Base-by-base conservation (phyloP, 2,113 vertebrate species). In the Gobio gobio region DNA sequence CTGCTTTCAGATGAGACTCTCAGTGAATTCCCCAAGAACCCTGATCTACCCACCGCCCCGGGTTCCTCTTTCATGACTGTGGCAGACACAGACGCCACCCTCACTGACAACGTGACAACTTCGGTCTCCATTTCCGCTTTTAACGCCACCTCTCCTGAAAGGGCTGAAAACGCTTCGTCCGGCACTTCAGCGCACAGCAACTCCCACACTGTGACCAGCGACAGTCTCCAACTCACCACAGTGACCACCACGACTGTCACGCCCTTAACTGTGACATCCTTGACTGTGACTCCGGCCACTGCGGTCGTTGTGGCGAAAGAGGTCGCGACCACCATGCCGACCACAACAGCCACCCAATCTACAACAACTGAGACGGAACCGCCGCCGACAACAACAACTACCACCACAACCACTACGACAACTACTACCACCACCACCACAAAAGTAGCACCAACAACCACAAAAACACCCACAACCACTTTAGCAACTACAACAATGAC, bases 41-140 rank as follows among this genome's bases (percentile, higher is more conserved):
- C 93, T 90, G 93, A 94, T 81, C 91, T 94, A 20, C 94, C 94
- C 58, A 94, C 94, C 0, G 89, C 94, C 45, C 92, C 93, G 0
- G 93, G 91, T 64, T 92, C 93, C 0, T 91, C 92, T 20, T 84
- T 93, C 74, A 90, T 91, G 78, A 92, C 91, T 0, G 86, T 88
- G 83, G 92, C 91, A 5, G 92, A 94, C 87, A 91, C 91, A 3
- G 94, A 95, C 40, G 14, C 91, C 82, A 91, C 93, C 1, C 91
- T 89, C 33, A 88, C 91, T 5, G 90, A 88, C 63, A 92, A 94
- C 10, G 77, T 93, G 90, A 94, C 93, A 87, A 92, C 92, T 61
- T 54, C 56, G 33, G 56, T 49, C 90, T 93, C 94, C 18, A 91
- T 94, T 88, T 92, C 92, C 83, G 92, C 93, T 40, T 84, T 91